Percentiles rank a stretch among this genome's conserved stretches.
phyloP scores from a whole-genome alignment of 1,140 invertebrate species.

The Ericerus pela region DNA sequence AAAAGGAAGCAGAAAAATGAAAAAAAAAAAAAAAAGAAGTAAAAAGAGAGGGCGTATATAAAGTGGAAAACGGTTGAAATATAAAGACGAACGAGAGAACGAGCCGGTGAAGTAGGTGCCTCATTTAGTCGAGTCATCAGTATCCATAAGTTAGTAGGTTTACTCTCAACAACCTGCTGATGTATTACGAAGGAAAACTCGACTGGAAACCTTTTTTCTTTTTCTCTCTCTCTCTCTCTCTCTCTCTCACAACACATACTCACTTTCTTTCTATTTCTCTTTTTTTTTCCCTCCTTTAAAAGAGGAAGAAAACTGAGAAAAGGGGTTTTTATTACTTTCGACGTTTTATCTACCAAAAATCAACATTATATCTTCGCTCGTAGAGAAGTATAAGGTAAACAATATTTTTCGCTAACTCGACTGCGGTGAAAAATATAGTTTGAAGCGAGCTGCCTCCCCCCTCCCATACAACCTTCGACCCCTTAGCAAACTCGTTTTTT shows the following conservation, averaged over 20 bases:
- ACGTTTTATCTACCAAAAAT: slow-evolving; percentile 5
- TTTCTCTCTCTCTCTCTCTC: too few relatives aligned
- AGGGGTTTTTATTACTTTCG: slow-evolving; percentile 11
- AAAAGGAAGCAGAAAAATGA: background rate
- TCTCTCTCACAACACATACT: too few relatives aligned
- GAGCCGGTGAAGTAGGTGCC: background rate
- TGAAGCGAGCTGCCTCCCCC: too few relatives aligned
- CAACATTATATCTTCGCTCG: slow-evolving; percentile 3
- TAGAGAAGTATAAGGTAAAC: too few relatives aligned
- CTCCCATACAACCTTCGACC: too few relatives aligned
- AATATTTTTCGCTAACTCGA: too few relatives aligned
- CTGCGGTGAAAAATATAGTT: too few relatives aligned
- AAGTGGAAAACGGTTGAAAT: background rate
- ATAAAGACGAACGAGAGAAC: background rate
- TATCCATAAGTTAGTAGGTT: slow-evolving; percentile 12
- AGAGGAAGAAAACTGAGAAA: slow-evolving; percentile 7
- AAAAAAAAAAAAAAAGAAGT: background rate
- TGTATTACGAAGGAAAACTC: background rate
- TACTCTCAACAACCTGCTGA: slow-evolving; percentile 9
- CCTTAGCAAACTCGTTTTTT: too few relatives aligned
- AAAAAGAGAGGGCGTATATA: slow-evolving; percentile 1
- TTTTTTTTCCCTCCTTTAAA: too few relatives aligned
- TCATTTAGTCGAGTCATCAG: slow-evolving; percentile 12
- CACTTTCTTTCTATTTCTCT: too few relatives aligned
- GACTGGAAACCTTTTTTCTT: too few relatives aligned